A percentile compares a stretch with the other conserved stretches of the same genome.
phyloP scores from a whole-genome alignment of 2,797 vertebrate genomes.

The Lepidocolaptes lacrymiger region DNA sequence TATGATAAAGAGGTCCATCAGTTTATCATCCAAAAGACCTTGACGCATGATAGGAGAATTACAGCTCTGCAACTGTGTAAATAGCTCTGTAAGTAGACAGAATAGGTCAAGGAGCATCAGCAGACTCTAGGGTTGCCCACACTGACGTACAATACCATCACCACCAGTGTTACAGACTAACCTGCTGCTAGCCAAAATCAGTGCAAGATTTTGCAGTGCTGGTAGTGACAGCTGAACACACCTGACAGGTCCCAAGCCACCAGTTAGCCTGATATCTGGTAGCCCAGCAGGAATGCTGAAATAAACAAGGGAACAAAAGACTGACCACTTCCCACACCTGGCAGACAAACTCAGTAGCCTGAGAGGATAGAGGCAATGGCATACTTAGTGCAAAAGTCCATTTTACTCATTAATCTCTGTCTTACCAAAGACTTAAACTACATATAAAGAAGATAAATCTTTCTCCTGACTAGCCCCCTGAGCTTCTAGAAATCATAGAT shows the following conservation, averaged over 20 bases:
- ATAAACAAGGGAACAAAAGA: not conserved
- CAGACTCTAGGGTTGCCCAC: not conserved
- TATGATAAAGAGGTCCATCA: not conserved
- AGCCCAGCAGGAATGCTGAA: not conserved
- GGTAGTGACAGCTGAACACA: not conserved
- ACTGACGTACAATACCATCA: rapidly evolving
- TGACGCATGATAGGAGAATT: not conserved
- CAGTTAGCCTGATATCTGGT: rapidly evolving
- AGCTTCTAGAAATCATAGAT: not conserved
- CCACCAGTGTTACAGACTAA: rapidly evolving
- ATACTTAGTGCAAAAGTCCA: not conserved
- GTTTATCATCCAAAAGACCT: constrained; percentile 2
- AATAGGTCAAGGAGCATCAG: not conserved
- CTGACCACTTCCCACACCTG: not conserved
- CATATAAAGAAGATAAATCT: not conserved
- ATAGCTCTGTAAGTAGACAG: not conserved
- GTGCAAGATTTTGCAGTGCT: rapidly evolving
- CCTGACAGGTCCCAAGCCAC: rapidly evolving
- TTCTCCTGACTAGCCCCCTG: not conserved
- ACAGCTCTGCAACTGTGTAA: constrained; percentile 15
- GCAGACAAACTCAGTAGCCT: not conserved
- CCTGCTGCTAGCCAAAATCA: not conserved
- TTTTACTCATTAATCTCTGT: constrained; percentile 12
- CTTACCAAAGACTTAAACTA: not conserved
- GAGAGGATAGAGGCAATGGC: not conserved